Evolutionary conservation across 53 echinoderm and acorn worm species (phyloP).

Genomic region (Echinometra lucunter): DNA sequence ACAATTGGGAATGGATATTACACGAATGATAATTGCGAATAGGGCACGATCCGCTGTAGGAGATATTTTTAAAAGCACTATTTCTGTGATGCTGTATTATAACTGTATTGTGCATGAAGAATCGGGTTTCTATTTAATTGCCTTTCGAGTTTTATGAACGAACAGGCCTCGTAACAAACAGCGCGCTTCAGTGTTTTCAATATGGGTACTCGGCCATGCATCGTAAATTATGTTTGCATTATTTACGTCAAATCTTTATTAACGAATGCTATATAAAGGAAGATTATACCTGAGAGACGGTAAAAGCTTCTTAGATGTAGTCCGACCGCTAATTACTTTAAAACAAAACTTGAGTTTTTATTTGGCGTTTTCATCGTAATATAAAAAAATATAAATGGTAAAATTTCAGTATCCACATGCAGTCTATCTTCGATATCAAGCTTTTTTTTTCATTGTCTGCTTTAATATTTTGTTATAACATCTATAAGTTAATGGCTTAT

Average conservation of each 20-base stretch:
- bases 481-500: too few relatives aligned
- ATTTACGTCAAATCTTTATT: neutral
- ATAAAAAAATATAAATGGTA: too few relatives aligned
- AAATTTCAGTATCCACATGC: too few relatives aligned
- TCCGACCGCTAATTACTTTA: neutral
- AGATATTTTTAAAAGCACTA: neutral
- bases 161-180: neutral
- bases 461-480: too few relatives aligned
- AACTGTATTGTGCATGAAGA: neutral
- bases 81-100: neutral
- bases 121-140: conserved; percentile 2
- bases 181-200: neutral
- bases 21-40: neutral
- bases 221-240: neutral
- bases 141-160: neutral
- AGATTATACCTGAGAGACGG: neutral
- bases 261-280: neutral
- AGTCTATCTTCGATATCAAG: too few relatives aligned
- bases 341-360: neutral
- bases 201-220: neutral
- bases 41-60: neutral
- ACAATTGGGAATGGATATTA: neutral
- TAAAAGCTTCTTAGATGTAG: neutral
- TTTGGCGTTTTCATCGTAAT: neutral
- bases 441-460: too few relatives aligned